phyloP scores from a whole-genome alignment of 2,888 invertebrate genomes.

The Anarsia innoxiella region DNA sequence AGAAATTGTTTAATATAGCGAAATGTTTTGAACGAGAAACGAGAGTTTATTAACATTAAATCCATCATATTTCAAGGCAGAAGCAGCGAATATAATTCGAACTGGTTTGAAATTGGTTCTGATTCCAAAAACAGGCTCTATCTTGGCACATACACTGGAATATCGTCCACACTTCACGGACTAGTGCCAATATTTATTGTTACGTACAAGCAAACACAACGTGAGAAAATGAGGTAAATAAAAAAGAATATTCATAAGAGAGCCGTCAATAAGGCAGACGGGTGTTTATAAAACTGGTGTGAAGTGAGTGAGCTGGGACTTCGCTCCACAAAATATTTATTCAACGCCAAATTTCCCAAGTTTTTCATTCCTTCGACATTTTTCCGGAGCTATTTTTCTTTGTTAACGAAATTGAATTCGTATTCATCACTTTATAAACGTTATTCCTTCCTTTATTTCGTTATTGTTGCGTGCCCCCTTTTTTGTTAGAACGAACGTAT shows the following conservation, averaged over 20 bases:
- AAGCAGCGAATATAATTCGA: too few relatives aligned
- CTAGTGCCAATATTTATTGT: too few relatives aligned
- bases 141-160: too few relatives aligned
- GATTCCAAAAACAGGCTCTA: too few relatives aligned
- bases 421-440: conserved; percentile 21
- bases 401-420: conserved; percentile 22
- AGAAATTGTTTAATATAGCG: too few relatives aligned
- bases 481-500: conserved; percentile 3
- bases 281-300: conserved; percentile 3
- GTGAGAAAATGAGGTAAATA: conserved; percentile 8
- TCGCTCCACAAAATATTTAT: conserved; percentile 11
- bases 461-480: conserved; percentile 15
- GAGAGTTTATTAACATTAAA: too few relatives aligned
- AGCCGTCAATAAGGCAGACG: conserved; percentile 10
- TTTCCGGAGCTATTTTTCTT: conserved; percentile 18
- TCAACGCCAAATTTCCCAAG: conserved; percentile 12
- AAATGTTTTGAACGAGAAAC: too few relatives aligned
- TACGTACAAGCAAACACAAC: neutral
- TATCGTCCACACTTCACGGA: too few relatives aligned
- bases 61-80: too few relatives aligned
- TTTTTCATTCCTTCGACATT: conserved; percentile 13
- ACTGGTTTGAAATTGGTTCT: too few relatives aligned
- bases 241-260: conserved; percentile 11
- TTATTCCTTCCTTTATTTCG: conserved; percentile 17
- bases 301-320: neutral